Evolutionary conservation across 2,888 invertebrate genomes (phyloP), one percentile per base, ranked within the genome.

Genomic region (Lissocephala sabroskyi): DNA sequence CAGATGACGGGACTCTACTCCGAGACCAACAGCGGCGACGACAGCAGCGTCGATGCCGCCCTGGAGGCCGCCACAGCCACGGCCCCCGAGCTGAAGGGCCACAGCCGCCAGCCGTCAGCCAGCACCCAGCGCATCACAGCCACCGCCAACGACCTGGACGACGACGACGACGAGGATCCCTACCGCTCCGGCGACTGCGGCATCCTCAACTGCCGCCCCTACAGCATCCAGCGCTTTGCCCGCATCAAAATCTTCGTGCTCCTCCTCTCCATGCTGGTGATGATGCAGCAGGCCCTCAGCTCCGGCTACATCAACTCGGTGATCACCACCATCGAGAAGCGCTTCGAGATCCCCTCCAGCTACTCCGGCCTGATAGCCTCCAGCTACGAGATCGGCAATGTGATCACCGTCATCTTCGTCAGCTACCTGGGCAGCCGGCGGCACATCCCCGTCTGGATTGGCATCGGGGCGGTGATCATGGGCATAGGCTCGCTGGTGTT

Each of bases 281-380:
- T 95, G 74, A 87, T 95, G 65, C 95, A 95, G 83, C 95, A 95
- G 86, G 95, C 94, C 16, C 87, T 95, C 62, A 94, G 95, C 84
- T 95, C 95, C 56, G 95, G 95, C 63, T 95, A 95, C 84, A 94
- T 95, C 68, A 95, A 95, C 86, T 95, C 95, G 84, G 97, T 97
- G 85, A 96, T 97, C 84, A 97, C 97, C 64, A 97, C 97, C 48
- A 96, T 97, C 79, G 97, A 97, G 86, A 96, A 96, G 85, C 91
- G 97, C 60, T 93, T 93, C 81, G 96, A 97, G 85, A 95, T 97
- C 80, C 96, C 96, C 54, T 96, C 96, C 82, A 93, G 94, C 82
- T 91, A 95, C 62, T 95, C 96, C 42, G 96, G 97, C 49, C 89
- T 96, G 71, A 94, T 97, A 65, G 96, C 96, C 49, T 96, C 96